Percentiles rank a stretch among this genome's conserved stretches.
Evolutionary conservation across 1,140 invertebrate species (phyloP).

Genomic region (Trichogramma pretiosum): DNA sequence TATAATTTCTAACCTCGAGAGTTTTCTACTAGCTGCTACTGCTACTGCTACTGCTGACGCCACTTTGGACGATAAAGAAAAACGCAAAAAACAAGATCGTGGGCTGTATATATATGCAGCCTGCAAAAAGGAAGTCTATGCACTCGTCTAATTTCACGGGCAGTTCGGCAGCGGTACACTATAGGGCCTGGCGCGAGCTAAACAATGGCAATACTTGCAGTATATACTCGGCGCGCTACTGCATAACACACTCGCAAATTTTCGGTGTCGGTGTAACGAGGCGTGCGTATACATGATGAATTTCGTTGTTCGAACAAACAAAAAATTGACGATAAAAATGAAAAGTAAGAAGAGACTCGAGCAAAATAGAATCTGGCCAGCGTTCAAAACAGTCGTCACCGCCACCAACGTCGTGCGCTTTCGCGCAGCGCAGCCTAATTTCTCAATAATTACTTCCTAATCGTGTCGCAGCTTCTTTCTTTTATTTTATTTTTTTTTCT

Average conservation of each 20-base stretch:
- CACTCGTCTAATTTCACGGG: slow-evolving; percentile 12
- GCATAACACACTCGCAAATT: too few relatives aligned
- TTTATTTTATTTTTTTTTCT: too few relatives aligned
- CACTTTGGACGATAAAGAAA: too few relatives aligned
- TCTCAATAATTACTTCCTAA: slow-evolving; percentile 17
- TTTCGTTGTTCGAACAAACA: neutral
- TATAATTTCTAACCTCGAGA: too few relatives aligned
- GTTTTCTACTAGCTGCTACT: too few relatives aligned
- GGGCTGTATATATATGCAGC: too few relatives aligned
- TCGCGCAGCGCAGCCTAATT: slow-evolving; percentile 11
- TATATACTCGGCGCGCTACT: too few relatives aligned
- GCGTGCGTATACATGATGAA: too few relatives aligned
- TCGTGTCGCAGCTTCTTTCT: slow-evolving; percentile 4
- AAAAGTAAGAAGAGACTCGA: slow-evolving; percentile 6
- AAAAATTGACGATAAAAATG: neutral
- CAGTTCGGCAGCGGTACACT: slow-evolving; percentile 6
- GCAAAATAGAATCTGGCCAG: slow-evolving; percentile 17
- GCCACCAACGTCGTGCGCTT: neutral
- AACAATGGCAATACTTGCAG: neutral
- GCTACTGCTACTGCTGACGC: too few relatives aligned
- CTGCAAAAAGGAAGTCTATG: neutral
- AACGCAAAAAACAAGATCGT: too few relatives aligned
- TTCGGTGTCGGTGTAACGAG: too few relatives aligned
- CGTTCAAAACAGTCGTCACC: neutral
- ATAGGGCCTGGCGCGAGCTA: neutral